Base-by-base conservation (phyloP, 2,113 vertebrate species). In the Saccopteryx leptura region DNA sequence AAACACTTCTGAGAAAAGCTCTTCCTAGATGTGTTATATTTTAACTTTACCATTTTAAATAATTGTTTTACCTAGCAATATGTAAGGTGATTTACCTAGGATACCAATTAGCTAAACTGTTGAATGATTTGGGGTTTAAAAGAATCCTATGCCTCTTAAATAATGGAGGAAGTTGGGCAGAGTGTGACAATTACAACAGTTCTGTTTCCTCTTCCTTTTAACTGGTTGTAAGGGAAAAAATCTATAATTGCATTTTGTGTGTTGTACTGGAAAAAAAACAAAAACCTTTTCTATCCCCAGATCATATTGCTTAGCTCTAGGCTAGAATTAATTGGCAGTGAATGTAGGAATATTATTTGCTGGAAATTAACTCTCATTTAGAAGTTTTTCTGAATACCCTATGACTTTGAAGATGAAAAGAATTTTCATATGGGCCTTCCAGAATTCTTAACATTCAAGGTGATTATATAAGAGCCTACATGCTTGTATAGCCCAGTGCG, bases 261-360 rank as follows among this genome's bases (percentile, higher is more conserved):
- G 33, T 9, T 74, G 28, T 82, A 15, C 56, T 84, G 31, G 61
- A 74, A 83, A 81, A 89, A 48, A 39, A 23, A 56, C 14, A 39
- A 39, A 39, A 39, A 39, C 39, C 39, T 39, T 6, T 68, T 95
- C 91, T 23, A 94, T 89, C 39, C 72, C 69, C 63, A 71, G 88
- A 94, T 96, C 87, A 95, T 93, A 93, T 80, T 81, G 56, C 28
- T 84, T 94, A 83, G 83, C 97, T 97, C 88, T 56, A 92, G 90
- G 97, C 94, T 97, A 95, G 10, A 90, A 58, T 76, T 96, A 96
- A 95, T 88, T 96, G 71, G 87, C 90, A 93, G 21, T 83, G 72
- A 96, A 69, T 14, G 71, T 71, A 65, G 39, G 26, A 12, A 89
- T 76, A 75, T 68, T 86, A 50, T 80, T 52, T 95, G 74, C 65